phyloP scores from a whole-genome alignment of 92 coral and sea anemone genomes.

The Bergia sp. region DNA sequence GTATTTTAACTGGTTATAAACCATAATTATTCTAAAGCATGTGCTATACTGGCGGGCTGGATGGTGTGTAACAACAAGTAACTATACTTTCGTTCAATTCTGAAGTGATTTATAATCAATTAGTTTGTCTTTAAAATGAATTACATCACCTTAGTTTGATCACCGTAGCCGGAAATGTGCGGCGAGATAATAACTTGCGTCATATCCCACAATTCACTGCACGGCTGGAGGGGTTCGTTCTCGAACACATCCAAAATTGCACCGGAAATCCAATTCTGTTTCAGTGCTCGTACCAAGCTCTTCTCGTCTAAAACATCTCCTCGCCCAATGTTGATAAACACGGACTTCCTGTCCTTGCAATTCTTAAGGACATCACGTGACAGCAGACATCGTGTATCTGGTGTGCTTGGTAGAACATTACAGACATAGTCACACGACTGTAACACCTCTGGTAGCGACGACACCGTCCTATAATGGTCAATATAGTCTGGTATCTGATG shows the following conservation, averaged over 20 bases:
- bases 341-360: constrained; percentile 70
- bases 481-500: constrained; percentile 55
- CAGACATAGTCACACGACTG: constrained; percentile 87
- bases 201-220: constrained; percentile 88
- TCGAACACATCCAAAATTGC: constrained; percentile 92
- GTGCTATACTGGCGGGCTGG: too few species aligned
- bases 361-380: constrained; percentile 78
- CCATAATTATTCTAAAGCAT: too few species aligned
- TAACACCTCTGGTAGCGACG: constrained; percentile 69
- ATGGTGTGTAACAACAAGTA: too few species aligned
- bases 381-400: constrained; percentile 69
- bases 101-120: too few species aligned
- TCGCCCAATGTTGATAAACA: constrained; percentile 88
- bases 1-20: too few species aligned
- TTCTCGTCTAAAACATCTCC: constrained; percentile 83
- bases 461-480: constrained; percentile 70
- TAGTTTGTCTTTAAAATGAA: neutral
- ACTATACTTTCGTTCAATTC: too few species aligned
- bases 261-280: constrained; percentile 84
- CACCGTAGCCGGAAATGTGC: constrained; percentile 62
- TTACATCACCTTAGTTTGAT: constrained; percentile 60
- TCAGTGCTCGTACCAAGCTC: constrained; percentile 75
- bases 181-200: constrained; percentile 86
- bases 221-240: constrained; percentile 75
- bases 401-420: constrained; percentile 88